phyloP scores from a whole-genome alignment of 2,888 invertebrate species.

The Andrena camellia region DNA sequence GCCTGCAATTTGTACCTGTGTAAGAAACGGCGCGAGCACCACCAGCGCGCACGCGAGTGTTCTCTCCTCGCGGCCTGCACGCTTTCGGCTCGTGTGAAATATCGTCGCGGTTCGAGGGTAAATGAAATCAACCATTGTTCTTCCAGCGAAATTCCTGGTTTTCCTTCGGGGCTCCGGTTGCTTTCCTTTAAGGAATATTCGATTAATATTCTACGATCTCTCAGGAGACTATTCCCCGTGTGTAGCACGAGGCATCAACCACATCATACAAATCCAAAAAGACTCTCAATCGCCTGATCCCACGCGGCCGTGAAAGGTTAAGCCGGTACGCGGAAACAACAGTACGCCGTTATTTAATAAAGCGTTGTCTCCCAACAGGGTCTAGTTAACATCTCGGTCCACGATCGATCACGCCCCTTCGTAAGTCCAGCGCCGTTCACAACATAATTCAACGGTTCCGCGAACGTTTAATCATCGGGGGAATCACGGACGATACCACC shows the following conservation, averaged over 20 bases:
- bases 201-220: no score
- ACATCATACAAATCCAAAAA: neutral
- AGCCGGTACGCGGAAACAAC: slow-evolving; percentile 48
- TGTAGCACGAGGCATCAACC: no score
- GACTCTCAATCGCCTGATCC: slow-evolving; percentile 20
- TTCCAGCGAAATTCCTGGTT: neutral
- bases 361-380: slow-evolving; percentile 61
- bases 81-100: slow-evolving; percentile 53
- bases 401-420: slow-evolving; percentile 74
- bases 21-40: slow-evolving; percentile 52
- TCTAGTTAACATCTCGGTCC: slow-evolving; percentile 73
- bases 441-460: slow-evolving; percentile 74
- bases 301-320: slow-evolving; percentile 36
- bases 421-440: slow-evolving; percentile 67
- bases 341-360: slow-evolving; percentile 74
- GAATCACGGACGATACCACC: slow-evolving; percentile 66
- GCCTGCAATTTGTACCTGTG: slow-evolving; percentile 61
- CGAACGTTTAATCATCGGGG: slow-evolving; percentile 75
- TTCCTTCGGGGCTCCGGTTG: neutral
- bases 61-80: slow-evolving; percentile 10
- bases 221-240: no score
- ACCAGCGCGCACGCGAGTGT: slow-evolving; percentile 42
- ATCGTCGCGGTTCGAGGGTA: slow-evolving; percentile 21
- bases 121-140: slow-evolving; percentile 14
- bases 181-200: neutral